Evolutionary conservation across 2,888 invertebrate species (phyloP), one percentile per base, ranked within the genome.

Genomic region (Acholoe squamosa): DNA sequence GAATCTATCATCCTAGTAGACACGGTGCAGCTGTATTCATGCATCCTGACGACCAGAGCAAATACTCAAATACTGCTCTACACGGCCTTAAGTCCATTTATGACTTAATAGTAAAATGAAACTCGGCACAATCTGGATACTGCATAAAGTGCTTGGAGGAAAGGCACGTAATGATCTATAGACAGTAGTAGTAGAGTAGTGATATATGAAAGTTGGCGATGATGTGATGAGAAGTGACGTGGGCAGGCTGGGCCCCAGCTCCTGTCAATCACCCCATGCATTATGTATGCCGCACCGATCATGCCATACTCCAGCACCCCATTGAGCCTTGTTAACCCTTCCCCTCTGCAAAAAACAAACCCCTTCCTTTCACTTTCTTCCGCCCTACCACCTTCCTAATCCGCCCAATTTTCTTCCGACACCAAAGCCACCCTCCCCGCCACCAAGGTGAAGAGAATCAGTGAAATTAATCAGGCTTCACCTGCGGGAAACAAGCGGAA

Each of bases 231-330:
- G 28, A 28, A 76, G 76, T 76, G 76, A 76, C 76, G 76, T 76
- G 76, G 76, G n/a, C 25, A 31, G 76, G 61, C 61, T n/a, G 19
- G 22, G 22, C 1, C 61, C 61, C 22, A 19, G 61, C n/a, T 76
- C 31, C 76, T n/a, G 16, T 1, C 31, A 0, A 76, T 76, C 34
- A 19, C 33, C 34, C 33, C 12, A 80, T 80, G 80, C 80, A 80
- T 80, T 80, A 80, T 80, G 80, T 33, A 80, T 80, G 80, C 80
- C 34, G 43, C 34, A 43, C 80, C 80, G n/a, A 80, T 80, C 80
- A 43, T 19, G 80, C 43, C 80, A 80, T 80, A 80, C 28, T 28
- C 71, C 28, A 0, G 28, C 71, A 71, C 14, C 71, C 61, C 76
- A 76, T 28, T 28, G 76, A 14, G 61, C 61, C 61, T 61, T n/a